phyloP scores from a whole-genome alignment of 2,888 invertebrate genomes.

The Anorthoa munda region DNA sequence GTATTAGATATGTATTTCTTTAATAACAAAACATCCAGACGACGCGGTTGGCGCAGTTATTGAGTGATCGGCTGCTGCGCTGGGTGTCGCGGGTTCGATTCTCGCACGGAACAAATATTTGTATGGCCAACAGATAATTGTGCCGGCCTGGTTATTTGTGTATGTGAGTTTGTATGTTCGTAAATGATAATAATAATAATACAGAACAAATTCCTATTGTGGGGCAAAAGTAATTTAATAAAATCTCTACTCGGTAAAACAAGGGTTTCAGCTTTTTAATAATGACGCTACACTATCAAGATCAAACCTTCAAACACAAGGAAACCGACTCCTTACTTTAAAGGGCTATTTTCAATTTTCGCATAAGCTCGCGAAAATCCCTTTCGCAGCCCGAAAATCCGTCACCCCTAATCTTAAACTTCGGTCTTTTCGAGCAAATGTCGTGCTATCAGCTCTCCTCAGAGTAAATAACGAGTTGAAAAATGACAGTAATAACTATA shows the following conservation, averaged over 20 bases:
- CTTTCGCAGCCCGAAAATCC: constrained; percentile 74
- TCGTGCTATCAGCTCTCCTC: constrained; percentile 89
- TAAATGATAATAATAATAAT: no score
- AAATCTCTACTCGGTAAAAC: not conserved
- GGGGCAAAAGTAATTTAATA: no score
- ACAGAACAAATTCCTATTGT: no score
- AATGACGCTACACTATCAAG: constrained; percentile 62
- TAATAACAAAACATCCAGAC: not conserved
- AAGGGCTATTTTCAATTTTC: constrained; percentile 88
- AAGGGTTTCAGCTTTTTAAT: constrained; percentile 20
- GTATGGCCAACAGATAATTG: no score
- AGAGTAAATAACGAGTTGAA: constrained; percentile 91
- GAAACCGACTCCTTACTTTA: constrained; percentile 75
- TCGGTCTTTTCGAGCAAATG: constrained; percentile 86
- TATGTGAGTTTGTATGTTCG: no score
- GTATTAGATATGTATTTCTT: no score
- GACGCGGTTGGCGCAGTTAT: no score
- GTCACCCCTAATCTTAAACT: constrained; percentile 85
- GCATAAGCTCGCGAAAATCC: constrained; percentile 83
- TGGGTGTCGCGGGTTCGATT: no score
- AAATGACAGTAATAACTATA: constrained; percentile 91
- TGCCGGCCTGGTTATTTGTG: no score
- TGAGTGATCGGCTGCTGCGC: no score
- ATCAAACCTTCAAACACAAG: constrained; percentile 68
- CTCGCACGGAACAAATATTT: no score